phyloP scores from a whole-genome alignment of 2,797 vertebrate species.

The Garrulus glandarius region DNA sequence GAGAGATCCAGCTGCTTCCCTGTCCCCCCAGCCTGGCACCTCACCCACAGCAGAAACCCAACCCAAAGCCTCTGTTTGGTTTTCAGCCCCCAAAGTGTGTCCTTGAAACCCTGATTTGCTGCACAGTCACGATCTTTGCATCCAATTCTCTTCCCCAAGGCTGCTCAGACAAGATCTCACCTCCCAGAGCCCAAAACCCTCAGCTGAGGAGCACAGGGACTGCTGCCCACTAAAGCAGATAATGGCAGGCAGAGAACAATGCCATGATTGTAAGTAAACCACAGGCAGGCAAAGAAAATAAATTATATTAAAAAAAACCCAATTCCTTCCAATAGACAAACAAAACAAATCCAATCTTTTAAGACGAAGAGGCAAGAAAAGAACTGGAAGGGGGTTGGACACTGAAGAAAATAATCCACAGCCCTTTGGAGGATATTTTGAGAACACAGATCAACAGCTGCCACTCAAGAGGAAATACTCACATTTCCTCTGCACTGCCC shows the following conservation, averaged over 20 bases:
- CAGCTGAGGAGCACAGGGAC: background rate
- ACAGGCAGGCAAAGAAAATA: background rate
- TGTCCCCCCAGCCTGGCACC: background rate
- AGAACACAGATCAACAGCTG: background rate
- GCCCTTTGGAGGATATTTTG: background rate
- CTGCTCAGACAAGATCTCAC: background rate
- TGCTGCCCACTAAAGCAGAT: background rate
- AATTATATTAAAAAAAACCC: background rate
- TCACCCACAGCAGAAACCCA: background rate
- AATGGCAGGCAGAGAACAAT: background rate
- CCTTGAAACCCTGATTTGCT: background rate
- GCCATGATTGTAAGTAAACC: background rate
- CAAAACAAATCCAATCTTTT: background rate
- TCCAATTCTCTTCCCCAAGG: background rate
- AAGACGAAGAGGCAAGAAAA: background rate
- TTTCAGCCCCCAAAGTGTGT: background rate
- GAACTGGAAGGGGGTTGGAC: fast-evolving
- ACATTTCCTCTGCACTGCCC: background rate
- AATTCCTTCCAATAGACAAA: background rate
- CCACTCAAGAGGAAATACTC: background rate
- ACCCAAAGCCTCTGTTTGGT: background rate
- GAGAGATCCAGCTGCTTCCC: background rate
- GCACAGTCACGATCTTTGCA: background rate
- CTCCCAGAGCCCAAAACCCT: background rate
- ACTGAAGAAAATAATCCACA: background rate